These are phyloP conservation scores for Capitulum mitella DNA, from an alignment of 2,888 invertebrate species.

Conservation along the genomic window DNA sequence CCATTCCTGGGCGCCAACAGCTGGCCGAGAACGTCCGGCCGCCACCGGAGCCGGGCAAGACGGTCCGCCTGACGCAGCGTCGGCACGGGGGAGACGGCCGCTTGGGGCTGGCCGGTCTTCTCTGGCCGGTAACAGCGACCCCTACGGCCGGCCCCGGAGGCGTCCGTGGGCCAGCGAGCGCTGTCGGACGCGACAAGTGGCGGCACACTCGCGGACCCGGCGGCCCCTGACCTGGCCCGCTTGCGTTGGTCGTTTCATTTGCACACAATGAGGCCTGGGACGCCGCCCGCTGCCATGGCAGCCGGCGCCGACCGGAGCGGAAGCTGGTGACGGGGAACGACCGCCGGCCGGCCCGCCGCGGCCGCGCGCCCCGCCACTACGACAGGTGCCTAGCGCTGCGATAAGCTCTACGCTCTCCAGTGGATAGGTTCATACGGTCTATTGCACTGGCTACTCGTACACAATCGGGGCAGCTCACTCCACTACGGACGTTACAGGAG, in stretches of 20 bases:
- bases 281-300: neutral
- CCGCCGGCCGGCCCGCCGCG: no score
- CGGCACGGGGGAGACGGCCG: no score
- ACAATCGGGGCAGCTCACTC: neutral
- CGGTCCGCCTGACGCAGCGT: no score
- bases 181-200: no score
- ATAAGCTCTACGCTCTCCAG: constrained; percentile 18
- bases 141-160: no score
- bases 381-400: neutral
- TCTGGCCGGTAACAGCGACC: no score
- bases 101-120: no score
- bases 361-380: no score
- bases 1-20: no score
- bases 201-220: neutral
- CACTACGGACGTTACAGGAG: neutral
- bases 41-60: no score
- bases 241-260: neutral
- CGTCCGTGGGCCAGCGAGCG: no score
- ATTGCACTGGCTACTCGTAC: constrained; percentile 16
- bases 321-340: neutral
- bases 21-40: no score
- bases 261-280: neutral
- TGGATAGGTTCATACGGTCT: neutral
- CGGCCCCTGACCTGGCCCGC: neutral
- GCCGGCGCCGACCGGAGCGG: neutral